These are phyloP conservation scores for Notolepis coatsorum DNA, from an alignment of 2,797 vertebrate species.

Conservation along the genomic window DNA sequence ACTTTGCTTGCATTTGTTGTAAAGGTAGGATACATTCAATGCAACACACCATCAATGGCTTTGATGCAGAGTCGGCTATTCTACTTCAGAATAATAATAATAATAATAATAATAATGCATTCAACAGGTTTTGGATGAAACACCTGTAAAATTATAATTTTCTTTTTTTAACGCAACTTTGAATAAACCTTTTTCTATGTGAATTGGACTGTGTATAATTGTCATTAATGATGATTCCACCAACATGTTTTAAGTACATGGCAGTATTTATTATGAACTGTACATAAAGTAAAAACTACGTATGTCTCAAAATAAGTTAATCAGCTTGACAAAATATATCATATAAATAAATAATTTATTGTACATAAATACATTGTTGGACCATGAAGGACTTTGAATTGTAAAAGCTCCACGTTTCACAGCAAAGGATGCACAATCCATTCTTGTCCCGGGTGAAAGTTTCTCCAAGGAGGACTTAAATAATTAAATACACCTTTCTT, in stretches of 20 bases:
- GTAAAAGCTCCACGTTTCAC: slow-evolving; percentile 10
- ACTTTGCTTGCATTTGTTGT: no score
- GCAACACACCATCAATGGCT: not conserved
- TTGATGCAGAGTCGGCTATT: no score
- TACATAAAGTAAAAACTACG: slow-evolving; percentile 31
- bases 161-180: slow-evolving; percentile 32
- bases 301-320: slow-evolving; percentile 79
- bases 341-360: slow-evolving; percentile 88
- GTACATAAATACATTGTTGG: slow-evolving; percentile 73
- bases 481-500: slow-evolving; percentile 38
- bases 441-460: not conserved
- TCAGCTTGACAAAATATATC: slow-evolving; percentile 37
- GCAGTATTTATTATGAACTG: slow-evolving; percentile 59
- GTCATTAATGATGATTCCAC: slow-evolving; percentile 5
- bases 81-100: no score
- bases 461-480: slow-evolving; percentile 26
- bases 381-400: not conserved
- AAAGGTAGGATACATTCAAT: no score
- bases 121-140: not conserved
- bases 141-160: not conserved
- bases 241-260: slow-evolving; percentile 18
- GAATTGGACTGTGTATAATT: not conserved
- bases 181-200: slow-evolving; percentile 30
- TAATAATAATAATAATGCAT: no score
- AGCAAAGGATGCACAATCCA: slow-evolving; percentile 19